phyloP scores from a whole-genome alignment of 1,140 invertebrate genomes.

The Bombus cullumanus region DNA sequence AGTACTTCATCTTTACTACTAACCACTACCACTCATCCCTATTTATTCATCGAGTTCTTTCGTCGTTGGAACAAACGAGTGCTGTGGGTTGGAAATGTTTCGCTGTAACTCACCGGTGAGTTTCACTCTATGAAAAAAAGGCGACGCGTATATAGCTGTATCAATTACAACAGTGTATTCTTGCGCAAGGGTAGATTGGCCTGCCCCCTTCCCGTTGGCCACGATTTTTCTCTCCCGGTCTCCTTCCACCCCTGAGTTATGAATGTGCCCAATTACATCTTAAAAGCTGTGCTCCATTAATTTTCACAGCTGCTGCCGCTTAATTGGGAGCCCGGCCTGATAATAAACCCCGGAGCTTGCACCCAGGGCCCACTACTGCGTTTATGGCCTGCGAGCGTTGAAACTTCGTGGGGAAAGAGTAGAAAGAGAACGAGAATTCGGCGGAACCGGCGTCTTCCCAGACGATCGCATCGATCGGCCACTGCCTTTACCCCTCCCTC shows the following conservation, averaged over 20 bases:
- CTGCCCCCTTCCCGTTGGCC: slow-evolving; percentile 56
- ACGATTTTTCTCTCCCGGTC: slow-evolving; percentile 53
- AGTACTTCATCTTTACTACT: background rate
- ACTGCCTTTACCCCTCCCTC: slow-evolving; percentile 31
- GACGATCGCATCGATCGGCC: slow-evolving; percentile 74
- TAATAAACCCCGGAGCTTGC: slow-evolving; percentile 83
- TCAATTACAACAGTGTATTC: slow-evolving; percentile 65
- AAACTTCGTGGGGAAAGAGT: background rate
- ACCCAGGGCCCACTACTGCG: slow-evolving; percentile 74
- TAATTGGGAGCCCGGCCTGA: slow-evolving; percentile 86
- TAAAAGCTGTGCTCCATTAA: slow-evolving; percentile 87
- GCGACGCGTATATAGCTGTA: slow-evolving; percentile 59
- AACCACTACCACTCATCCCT: background rate
- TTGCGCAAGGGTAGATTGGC: slow-evolving; percentile 59
- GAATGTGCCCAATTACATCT: slow-evolving; percentile 87
- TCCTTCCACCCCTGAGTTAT: slow-evolving; percentile 81
- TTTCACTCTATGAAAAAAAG: slow-evolving; percentile 32
- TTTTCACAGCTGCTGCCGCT: slow-evolving; percentile 87
- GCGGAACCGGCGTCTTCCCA: slow-evolving; percentile 70
- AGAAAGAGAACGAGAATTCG: slow-evolving; percentile 34
- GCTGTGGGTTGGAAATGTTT: slow-evolving; percentile 27
- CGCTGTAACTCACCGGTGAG: background rate
- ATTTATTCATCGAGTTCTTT: slow-evolving; percentile 14
- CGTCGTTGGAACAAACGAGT: slow-evolving; percentile 23
- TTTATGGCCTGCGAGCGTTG: slow-evolving; percentile 68